These are phyloP conservation scores for Pyrgilauda ruficollis DNA, from an alignment of 2,113 vertebrate genomes.

Conservation along the genomic window DNA sequence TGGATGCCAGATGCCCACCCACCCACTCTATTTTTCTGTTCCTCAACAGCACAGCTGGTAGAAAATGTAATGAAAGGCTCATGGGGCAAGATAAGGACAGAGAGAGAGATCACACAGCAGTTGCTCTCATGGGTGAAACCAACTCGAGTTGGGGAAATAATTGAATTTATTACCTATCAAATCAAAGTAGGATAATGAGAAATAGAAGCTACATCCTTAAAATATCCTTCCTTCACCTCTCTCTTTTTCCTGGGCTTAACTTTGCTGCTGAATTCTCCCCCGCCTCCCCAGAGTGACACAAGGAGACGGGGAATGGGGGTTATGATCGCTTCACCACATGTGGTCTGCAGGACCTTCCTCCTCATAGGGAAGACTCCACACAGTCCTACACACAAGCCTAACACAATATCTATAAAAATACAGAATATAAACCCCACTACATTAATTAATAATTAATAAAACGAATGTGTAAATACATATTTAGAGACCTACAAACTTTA, in stretches of 20 bases:
- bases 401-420: not conserved
- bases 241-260: not conserved
- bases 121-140: not conserved
- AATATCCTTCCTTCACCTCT: not conserved
- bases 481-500: not conserved
- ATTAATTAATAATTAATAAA: not conserved
- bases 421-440: not conserved
- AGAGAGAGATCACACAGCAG: not conserved
- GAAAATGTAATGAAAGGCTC: not conserved
- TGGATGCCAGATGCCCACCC: not conserved
- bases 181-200: not conserved
- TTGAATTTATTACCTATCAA: not conserved
- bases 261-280: not conserved
- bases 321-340: too few relatives aligned
- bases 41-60: not conserved
- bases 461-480: not conserved
- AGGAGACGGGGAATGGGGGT: not conserved
- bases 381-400: not conserved
- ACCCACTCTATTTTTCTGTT: too few relatives aligned
- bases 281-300: not conserved
- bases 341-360: not conserved
- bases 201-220: not conserved
- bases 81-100: not conserved
- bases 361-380: not conserved
- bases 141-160: not conserved